Conservation (phyloP, 1,140 invertebrate species). For the Octopus bimaculoides region DNA sequence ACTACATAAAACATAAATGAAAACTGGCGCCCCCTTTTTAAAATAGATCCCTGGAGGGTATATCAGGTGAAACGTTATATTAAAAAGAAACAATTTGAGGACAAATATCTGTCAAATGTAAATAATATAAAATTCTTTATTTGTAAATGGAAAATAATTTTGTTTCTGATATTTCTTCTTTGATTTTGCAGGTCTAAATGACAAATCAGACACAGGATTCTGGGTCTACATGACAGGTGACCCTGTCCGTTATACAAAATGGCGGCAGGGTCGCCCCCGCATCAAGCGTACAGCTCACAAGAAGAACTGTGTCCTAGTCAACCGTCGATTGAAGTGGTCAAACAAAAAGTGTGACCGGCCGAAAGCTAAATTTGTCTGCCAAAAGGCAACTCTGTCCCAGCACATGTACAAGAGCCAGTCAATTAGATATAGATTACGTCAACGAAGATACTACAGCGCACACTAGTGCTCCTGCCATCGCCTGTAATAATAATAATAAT, state of each 20-base stretch:
- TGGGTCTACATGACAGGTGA: conserved; percentile 47
- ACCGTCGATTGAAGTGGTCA: conserved; percentile 41
- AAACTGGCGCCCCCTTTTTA: no score
- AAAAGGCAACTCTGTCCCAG: conserved; percentile 20
- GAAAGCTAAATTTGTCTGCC: conserved; percentile 44
- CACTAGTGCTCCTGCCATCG: not conserved
- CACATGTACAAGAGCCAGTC: not conserved
- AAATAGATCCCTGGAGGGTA: no score
- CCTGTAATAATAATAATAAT: no score
- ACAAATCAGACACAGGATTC: conserved; percentile 29
- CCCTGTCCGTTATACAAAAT: conserved; percentile 33
- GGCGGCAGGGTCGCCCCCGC: conserved; percentile 37
- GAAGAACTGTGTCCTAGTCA: conserved; percentile 50
- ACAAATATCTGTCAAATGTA: no score
- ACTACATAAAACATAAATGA: no score
- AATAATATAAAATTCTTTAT: no score
- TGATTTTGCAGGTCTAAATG: conserved; percentile 44
- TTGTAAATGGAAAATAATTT: not conserved
- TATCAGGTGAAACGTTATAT: no score
- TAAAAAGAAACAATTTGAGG: no score
- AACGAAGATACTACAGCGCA: conserved; percentile 15
- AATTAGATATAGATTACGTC: conserved; percentile 15
- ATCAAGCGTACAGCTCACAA: conserved; percentile 31
- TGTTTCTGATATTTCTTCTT: not conserved
- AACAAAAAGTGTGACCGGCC: conserved; percentile 48